These are phyloP conservation scores for Microplitis manilae DNA, from an alignment of 2,888 invertebrate species.

Conservation along the genomic window DNA sequence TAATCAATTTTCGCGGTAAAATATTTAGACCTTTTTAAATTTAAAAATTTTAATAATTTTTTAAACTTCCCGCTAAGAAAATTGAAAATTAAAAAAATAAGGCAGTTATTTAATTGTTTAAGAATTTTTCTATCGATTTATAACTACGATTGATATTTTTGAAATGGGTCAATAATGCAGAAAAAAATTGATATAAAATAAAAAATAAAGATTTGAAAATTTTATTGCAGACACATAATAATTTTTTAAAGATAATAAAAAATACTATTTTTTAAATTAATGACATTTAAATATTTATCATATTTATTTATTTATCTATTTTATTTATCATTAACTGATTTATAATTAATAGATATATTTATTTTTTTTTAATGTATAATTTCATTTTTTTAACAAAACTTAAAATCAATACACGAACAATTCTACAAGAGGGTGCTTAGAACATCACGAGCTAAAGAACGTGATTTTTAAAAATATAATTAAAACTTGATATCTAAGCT, in stretches of 20 bases:
- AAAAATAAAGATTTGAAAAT: background rate
- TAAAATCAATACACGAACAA: background rate
- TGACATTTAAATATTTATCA: background rate
- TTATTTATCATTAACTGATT: background rate
- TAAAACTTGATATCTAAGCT: constrained; percentile 8
- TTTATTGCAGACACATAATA: background rate
- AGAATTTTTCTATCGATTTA: background rate
- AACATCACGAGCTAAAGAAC: background rate
- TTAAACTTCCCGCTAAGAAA: background rate
- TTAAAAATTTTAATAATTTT: background rate
- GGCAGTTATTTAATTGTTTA: background rate
- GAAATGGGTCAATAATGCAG: background rate
- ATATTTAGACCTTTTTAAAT: background rate
- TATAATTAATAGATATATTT: background rate
- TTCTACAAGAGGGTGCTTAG: background rate
- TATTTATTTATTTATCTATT: background rate
- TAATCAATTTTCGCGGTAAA: no score
- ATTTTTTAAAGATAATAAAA: no score
- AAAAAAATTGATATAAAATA: background rate
- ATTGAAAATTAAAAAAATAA: background rate
- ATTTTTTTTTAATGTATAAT: background rate
- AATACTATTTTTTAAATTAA: background rate
- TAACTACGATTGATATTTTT: background rate
- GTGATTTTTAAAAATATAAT: background rate
- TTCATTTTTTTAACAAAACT: background rate